Base-by-base conservation (phyloP, 1,140 invertebrate species). In the Ctenoplectra terminalis region DNA sequence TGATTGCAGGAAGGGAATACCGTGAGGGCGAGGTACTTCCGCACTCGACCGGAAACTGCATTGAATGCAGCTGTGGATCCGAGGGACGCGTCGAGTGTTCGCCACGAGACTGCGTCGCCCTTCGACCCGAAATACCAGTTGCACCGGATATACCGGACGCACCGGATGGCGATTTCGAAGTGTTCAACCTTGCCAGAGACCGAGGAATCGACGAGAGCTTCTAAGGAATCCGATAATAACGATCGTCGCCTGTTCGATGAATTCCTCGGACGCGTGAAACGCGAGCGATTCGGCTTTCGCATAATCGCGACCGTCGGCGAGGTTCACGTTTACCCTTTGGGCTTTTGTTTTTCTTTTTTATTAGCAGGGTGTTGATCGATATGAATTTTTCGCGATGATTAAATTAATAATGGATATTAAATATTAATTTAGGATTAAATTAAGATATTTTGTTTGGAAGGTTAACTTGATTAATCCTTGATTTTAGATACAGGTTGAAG, bases 31-130 rank as follows among this genome's bases (percentile, higher is more conserved):
- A 96, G 84, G 93, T 94, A 74, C 92, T 96, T 64, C 96, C 96
- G 8, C 95, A 96, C 83, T 95, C 96, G 79, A 96, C 96, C 66
- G 96, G 96, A 74, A 96, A 96, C 86, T 96, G 96, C 90, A 93
- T 96, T 80, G 95, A 96, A 91, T 96, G 96, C 90, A 94, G 95
- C 85, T 96, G 96, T 86, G 95, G 95, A 64, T 91, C 94, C 72
- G 95, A 94, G 83, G 95, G 95, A n/a, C 94, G 95, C 67, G 94
- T 96, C 83, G 95, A 95, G 77, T 96, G 96, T 89, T 95, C 95
- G 58, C 96, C 96, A 29, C 92, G 94, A 81, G 95, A 95, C 86
- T 95, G 95, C 79, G 93, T 94, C 72, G 93, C 94, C 29, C 90
- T 95, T 92, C 83, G 93, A 92, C 58, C 91, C 93, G 71, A 92